phyloP scores from a whole-genome alignment of 2,888 invertebrate genomes.

The Petrophora chlorosata region DNA sequence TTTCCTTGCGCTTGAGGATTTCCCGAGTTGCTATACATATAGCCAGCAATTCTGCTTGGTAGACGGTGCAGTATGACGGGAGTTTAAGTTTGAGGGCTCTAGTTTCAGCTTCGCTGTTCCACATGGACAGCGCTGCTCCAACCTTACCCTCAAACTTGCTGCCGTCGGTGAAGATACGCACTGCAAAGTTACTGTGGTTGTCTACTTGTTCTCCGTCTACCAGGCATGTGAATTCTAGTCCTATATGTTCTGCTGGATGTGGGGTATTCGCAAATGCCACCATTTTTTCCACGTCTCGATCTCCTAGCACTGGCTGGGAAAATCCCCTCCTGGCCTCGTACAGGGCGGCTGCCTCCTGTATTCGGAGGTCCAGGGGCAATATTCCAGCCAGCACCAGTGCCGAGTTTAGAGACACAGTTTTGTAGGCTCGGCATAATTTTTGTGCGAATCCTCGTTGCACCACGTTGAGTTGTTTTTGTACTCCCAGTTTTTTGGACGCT shows the following conservation, averaged over 20 bases:
- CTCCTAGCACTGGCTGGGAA: background rate
- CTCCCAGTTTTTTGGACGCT: background rate
- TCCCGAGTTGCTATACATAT: too few species aligned
- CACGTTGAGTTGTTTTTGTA: constrained; percentile 5
- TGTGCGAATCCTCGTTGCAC: too few species aligned
- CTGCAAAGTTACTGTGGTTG: background rate
- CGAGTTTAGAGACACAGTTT: too few species aligned
- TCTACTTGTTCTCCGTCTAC: background rate
- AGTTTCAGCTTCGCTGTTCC: background rate
- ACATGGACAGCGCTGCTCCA: constrained; percentile 8
- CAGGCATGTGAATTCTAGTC: background rate
- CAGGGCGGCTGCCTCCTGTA: too few species aligned
- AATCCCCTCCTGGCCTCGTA: too few species aligned
- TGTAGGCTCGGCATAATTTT: constrained; percentile 16
- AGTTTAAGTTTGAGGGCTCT: constrained; percentile 8
- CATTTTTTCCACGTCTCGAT: background rate
- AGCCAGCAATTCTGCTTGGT: too few species aligned
- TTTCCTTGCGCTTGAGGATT: background rate
- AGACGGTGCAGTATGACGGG: constrained; percentile 10
- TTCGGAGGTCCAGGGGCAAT: too few species aligned
- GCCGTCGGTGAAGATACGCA: background rate
- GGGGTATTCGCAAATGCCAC: background rate
- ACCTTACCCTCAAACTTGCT: constrained; percentile 6
- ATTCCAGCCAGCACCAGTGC: too few species aligned
- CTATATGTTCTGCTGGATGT: background rate